Evolutionary conservation across 2,888 invertebrate species (phyloP).

Genomic region (Polydrusus cervinus): DNA sequence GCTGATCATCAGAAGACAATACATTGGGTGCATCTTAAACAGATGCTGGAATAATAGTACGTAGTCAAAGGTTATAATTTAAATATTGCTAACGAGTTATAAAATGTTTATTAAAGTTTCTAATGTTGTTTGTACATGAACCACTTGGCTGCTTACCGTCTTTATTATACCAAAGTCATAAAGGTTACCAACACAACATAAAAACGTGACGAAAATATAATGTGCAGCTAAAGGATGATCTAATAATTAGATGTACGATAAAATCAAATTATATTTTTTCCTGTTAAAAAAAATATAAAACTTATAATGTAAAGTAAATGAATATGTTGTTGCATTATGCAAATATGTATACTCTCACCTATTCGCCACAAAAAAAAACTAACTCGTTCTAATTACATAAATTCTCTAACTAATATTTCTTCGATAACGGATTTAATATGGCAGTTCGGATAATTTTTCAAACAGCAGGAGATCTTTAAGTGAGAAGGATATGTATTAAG

Average conservation of each 20-base stretch:
- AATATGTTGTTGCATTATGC: too few species aligned
- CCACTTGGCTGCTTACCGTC: too few species aligned
- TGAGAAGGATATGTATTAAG: not conserved
- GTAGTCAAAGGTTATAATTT: not conserved
- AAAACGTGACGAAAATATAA: not conserved
- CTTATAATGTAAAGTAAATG: too few species aligned
- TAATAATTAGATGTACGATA: too few species aligned
- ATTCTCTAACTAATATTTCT: conserved; percentile 12
- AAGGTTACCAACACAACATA: not conserved
- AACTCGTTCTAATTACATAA: not conserved
- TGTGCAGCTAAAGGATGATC: too few species aligned
- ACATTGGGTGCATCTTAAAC: conserved; percentile 42
- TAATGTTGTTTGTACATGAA: too few species aligned
- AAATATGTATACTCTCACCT: not conserved
- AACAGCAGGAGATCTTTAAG: conserved; percentile 20
- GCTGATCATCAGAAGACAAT: conserved; percentile 43
- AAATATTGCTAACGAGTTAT: not conserved
- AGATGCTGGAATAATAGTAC: conserved; percentile 16
- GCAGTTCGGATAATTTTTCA: conserved; percentile 22
- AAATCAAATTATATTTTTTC: too few species aligned
- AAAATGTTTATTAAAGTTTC: too few species aligned
- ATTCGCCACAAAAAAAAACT: not conserved
- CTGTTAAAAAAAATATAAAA: too few species aligned
- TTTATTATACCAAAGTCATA: too few species aligned
- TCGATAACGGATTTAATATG: not conserved